Base-by-base conservation (phyloP, 2,888 invertebrate genomes). In the Eudemis profundana region DNA sequence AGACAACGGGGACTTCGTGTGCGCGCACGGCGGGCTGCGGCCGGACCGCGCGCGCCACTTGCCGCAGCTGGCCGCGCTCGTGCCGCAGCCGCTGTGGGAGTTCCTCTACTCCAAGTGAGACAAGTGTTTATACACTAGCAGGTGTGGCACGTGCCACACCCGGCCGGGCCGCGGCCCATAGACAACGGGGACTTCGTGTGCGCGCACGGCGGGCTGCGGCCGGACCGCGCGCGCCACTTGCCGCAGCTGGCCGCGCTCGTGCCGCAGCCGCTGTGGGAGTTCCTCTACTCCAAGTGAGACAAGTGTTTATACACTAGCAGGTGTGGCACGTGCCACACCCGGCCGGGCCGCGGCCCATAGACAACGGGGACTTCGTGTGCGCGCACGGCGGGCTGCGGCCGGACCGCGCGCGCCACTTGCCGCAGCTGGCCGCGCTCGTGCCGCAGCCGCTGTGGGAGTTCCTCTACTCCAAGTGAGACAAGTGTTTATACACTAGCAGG, bases 401-500 rank as follows among this genome's bases (percentile, higher is more conserved):
- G n/a, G n/a, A n/a, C n/a, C n/a, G n/a, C n/a, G n/a, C n/a, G n/a
- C 23, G 23, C 23, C 23, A 23, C 23, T 5, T 23, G 23, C 23
- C 5, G 3, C 23, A 23, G 23, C 88, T 97, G 60, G 94, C 95
- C 46, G 93, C 93, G 50, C 93, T 94, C 29, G 87, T 96, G 56
- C 93, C 94, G 1, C 95, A 96, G 81, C 90, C 93, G 8, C 93
- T 95, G 54, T 97, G 96, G 96, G 95, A 96, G 74, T 95, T 93
- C 79, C 86, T 96, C n/a, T 94, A 95, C 77, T 92, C 93, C 66
- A 93, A 92, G 93, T 95, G 80, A 86, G 86, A n/a, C n/a, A n/a
- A n/a, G n/a, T n/a, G n/a, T n/a, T n/a, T n/a, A n/a, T n/a, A n/a
- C n/a, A n/a, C n/a, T n/a, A n/a, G n/a, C n/a, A n/a, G n/a, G n/a